phyloP scores from a whole-genome alignment of 2,797 vertebrate genomes.

The Malacoraja senta region DNA sequence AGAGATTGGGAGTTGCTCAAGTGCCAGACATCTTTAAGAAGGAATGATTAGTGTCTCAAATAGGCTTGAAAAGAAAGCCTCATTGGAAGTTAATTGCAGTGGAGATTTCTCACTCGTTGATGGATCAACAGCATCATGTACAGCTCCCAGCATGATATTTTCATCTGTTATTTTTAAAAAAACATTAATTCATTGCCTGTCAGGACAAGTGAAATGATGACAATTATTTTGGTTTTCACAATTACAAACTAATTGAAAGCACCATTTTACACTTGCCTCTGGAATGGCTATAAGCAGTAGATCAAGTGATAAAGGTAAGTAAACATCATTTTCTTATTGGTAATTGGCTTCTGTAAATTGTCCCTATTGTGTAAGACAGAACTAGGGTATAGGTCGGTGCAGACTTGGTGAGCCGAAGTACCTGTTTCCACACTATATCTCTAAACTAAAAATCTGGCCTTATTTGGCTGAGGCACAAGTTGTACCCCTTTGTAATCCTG shows the following conservation, averaged over 20 bases:
- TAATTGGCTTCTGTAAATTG: too few species aligned
- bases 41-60: not conserved
- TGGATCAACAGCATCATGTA: not conserved
- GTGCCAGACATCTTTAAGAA: constrained; percentile 14
- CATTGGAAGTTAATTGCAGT: not conserved
- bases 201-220: not conserved
- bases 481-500: too few species aligned
- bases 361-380: too few species aligned
- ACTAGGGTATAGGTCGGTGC: too few species aligned
- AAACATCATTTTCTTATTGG: not conserved
- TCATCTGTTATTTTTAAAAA: not conserved
- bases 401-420: too few species aligned
- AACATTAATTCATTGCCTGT: not conserved
- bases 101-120: constrained; percentile 1
- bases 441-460: too few species aligned
- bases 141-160: not conserved
- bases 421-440: too few species aligned
- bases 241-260: not conserved
- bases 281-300: not conserved
- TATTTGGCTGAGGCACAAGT: too few species aligned
- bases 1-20: not conserved
- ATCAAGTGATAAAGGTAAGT: not conserved
- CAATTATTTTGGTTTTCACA: not conserved
- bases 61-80: not conserved
- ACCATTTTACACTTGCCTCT: not conserved